A percentile compares a stretch with the other conserved stretches of the same genome.
Evolutionary conservation across 1,140 invertebrate genomes (phyloP).

Genomic region (Zaprionus capensis): DNA sequence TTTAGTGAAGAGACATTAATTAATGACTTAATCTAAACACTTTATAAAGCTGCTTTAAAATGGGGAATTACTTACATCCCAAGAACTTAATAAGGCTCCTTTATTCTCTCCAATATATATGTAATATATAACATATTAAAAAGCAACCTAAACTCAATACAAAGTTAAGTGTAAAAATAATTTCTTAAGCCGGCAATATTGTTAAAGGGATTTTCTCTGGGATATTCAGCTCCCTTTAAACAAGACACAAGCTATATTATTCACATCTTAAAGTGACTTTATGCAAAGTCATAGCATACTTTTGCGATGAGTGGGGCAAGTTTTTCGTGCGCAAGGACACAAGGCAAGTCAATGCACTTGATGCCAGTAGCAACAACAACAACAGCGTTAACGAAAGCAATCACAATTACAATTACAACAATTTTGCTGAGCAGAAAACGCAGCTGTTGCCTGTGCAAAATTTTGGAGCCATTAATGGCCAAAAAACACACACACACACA

Average conservation of each 20-base stretch:
- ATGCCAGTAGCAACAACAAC: not conserved
- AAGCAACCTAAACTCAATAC: too few species aligned
- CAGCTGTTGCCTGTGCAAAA: slow-evolving; percentile 53
- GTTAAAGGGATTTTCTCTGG: not conserved
- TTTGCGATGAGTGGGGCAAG: slow-evolving; percentile 15
- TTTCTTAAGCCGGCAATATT: not conserved
- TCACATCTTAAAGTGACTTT: slow-evolving; percentile 6
- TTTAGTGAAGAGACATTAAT: too few species aligned
- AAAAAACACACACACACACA: slow-evolving; percentile 30
- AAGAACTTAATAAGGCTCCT: not conserved
- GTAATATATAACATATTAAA: too few species aligned
- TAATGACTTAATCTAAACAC: too few species aligned
- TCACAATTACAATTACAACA: slow-evolving; percentile 21
- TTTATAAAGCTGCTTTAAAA: too few species aligned
- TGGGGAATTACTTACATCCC: not conserved
- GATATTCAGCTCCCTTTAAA: not conserved
- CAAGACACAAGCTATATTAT: not conserved
- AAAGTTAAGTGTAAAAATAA: too few species aligned
- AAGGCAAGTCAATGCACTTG: slow-evolving; percentile 51
- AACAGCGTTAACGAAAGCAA: not conserved
- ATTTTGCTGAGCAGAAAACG: slow-evolving; percentile 22
- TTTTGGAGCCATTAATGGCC: slow-evolving; percentile 60
- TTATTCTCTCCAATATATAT: too few species aligned
- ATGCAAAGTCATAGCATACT: slow-evolving; percentile 51
- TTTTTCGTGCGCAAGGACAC: slow-evolving; percentile 19